phyloP scores from a whole-genome alignment of 2,888 invertebrate species.

The Drosophila mimica region DNA sequence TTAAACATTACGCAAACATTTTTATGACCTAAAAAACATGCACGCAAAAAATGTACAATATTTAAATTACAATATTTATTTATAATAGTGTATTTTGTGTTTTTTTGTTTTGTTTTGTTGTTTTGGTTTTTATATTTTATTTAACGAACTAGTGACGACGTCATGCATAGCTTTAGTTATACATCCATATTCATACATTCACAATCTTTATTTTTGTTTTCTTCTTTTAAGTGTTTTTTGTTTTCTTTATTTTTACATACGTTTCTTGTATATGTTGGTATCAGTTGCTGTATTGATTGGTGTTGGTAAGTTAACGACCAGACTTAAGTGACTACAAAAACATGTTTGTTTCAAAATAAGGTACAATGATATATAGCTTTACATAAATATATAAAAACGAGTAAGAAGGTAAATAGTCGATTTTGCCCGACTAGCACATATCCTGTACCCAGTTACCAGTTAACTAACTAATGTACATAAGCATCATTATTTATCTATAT shows the following conservation, averaged over 20 bases:
- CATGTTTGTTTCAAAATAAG: slow-evolving; percentile 74
- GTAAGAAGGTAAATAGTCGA: slow-evolving; percentile 3
- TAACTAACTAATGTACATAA: background rate
- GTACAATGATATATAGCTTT: slow-evolving; percentile 71
- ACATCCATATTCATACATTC: slow-evolving; percentile 20
- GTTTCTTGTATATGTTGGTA: slow-evolving; percentile 59
- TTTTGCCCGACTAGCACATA: background rate
- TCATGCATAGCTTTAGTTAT: slow-evolving; percentile 47
- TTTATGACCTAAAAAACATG: slow-evolving; percentile 53
- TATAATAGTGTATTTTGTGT: slow-evolving; percentile 56
- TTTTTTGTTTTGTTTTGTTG: slow-evolving; percentile 26
- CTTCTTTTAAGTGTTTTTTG: slow-evolving; percentile 2
- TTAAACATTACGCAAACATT: slow-evolving; percentile 75
- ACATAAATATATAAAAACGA: slow-evolving; percentile 35
- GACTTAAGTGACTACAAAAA: slow-evolving; percentile 77
- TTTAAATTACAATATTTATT: slow-evolving; percentile 52
- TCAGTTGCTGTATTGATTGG: slow-evolving; percentile 69
- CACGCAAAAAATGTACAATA: slow-evolving; percentile 59
- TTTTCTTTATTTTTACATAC: slow-evolving; percentile 41
- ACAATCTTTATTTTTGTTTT: background rate
- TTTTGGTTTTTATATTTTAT: slow-evolving; percentile 15
- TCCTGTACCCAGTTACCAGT: slow-evolving; percentile 1
- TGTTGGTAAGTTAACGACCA: slow-evolving; percentile 72
- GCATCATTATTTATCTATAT: background rate
- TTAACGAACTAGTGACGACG: slow-evolving; percentile 69